Evolutionary conservation across 2,888 invertebrate genomes (phyloP), one percentile per base, ranked within the genome.

Genomic region (Diarsia brunnea): DNA sequence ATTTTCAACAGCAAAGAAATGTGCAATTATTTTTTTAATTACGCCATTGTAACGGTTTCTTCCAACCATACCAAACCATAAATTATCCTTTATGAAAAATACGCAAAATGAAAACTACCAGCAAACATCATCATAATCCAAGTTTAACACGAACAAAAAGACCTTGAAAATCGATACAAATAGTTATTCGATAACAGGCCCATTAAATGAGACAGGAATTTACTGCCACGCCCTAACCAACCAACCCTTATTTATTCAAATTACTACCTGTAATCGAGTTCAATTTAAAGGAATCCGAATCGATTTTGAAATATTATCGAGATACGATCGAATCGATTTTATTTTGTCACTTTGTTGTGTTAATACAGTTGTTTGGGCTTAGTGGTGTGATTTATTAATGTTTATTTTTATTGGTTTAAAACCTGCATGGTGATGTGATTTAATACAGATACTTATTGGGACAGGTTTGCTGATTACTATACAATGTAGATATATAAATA

Each of bases 241-340:
- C 81, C 89, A 88, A 87, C 91, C 92, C 91, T 91, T 91, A 91
- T 91, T 93, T 92, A 92, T 91, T 92, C 91, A 91, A 91, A 93
- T 91, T 89, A 92, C 90, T 85, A 88, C 90, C 91, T 87, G 88
- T 88, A 90, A 91, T 89, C 88, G 86, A 84, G 71, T 73, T 69
- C 87, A 80, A 85, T 87, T 85, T 88, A 86, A 84, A 84, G 79
- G 84, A 81, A 84, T 81, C 66, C 79, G 31, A 86, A 85, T 88
- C 87, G 85, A 85, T 89, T 88, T 88, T 87, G 87, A 89, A 84
- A 84, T 82, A 87, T 87, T 51, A 60, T 63, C 38, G 67, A 47
- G 66, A 67, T 74, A 74, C 58, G 71, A 31, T 69, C 55, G 76
- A 53, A 69, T 75, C 78, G 82, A 75, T 84, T 80, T 82, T 85